These are phyloP conservation scores for Hydropsyche tenuis DNA, from an alignment of 1,140 invertebrate species.

Conservation along the genomic window DNA sequence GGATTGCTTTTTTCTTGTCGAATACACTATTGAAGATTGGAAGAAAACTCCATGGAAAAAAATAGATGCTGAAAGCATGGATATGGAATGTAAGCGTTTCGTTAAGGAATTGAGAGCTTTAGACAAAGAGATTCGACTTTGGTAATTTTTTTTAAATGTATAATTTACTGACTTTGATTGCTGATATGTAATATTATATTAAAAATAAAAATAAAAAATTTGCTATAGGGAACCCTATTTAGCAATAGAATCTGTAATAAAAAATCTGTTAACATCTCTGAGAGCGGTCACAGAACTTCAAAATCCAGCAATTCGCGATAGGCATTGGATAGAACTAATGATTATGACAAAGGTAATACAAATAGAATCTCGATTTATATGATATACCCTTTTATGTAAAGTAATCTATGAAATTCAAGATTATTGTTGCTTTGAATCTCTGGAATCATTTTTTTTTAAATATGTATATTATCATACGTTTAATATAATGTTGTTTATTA, in stretches of 20 bases:
- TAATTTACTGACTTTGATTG: not conserved
- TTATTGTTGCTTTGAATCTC: too few relatives aligned
- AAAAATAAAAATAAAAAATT: not conserved
- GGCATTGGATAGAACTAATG: slow-evolving; percentile 95
- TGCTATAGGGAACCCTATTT: slow-evolving; percentile 62
- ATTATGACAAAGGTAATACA: slow-evolving; percentile 78
- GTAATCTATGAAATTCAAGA: too few relatives aligned
- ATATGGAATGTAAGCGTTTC: slow-evolving; percentile 92
- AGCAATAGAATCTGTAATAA: slow-evolving; percentile 75
- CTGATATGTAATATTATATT: not conserved
- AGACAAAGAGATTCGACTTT: slow-evolving; percentile 86
- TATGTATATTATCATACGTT: not conserved
- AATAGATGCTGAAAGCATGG: slow-evolving; percentile 93
- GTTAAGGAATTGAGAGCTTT: slow-evolving; percentile 82
- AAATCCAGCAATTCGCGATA: slow-evolving; percentile 89
- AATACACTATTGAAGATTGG: slow-evolving; percentile 86
- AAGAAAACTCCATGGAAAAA: slow-evolving; percentile 91
- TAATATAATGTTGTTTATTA: not conserved
- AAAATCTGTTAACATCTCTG: slow-evolving; percentile 86
- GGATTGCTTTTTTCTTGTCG: slow-evolving; percentile 87
- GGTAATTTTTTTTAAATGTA: slow-evolving; percentile 62
- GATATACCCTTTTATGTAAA: too few relatives aligned
- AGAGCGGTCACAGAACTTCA: slow-evolving; percentile 91
- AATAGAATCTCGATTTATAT: too few relatives aligned
- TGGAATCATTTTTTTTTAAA: too few relatives aligned